Evolutionary conservation across 2,888 invertebrate genomes (phyloP).

Genomic region (Drosophila buzzatii): DNA sequence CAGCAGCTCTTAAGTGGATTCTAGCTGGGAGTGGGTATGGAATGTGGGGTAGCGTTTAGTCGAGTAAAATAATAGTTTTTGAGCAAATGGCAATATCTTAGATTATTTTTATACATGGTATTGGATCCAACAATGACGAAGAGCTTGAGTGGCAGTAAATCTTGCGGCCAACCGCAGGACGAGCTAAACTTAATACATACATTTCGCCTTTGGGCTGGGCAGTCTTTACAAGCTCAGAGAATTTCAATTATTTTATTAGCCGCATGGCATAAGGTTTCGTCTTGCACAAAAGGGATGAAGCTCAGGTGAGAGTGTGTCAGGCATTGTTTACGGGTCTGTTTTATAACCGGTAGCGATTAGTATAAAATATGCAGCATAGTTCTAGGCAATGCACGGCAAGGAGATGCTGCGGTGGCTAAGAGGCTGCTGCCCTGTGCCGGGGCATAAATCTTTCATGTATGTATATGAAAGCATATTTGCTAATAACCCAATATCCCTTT

Average conservation of each 20-base stretch:
- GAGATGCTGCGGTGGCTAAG: constrained; percentile 16
- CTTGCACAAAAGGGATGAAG: constrained; percentile 49
- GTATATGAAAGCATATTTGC: constrained; percentile 74
- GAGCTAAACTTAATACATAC: constrained; percentile 23
- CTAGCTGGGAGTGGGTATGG: background rate
- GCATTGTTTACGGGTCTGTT: constrained; percentile 51
- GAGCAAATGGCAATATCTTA: background rate
- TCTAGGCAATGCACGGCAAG: constrained; percentile 10
- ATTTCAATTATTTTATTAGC: constrained; percentile 81
- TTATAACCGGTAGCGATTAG: constrained; percentile 74
- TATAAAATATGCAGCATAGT: constrained; percentile 72
- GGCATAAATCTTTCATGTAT: constrained; percentile 76
- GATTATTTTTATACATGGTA: background rate
- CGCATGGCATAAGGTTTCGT: constrained; percentile 59
- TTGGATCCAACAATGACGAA: background rate
- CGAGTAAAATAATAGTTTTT: background rate
- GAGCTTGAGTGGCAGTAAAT: constrained; percentile 32
- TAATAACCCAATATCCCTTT: constrained; percentile 76
- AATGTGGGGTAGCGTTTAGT: background rate
- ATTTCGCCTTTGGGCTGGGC: constrained; percentile 39
- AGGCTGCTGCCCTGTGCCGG: constrained; percentile 45
- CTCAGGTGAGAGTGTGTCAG: constrained; percentile 54
- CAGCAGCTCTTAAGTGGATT: constrained; percentile 20
- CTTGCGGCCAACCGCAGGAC: constrained; percentile 29
- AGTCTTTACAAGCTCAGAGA: constrained; percentile 61